Base-by-base conservation (phyloP, 1,140 invertebrate species). In the Drosophila cardini region DNA sequence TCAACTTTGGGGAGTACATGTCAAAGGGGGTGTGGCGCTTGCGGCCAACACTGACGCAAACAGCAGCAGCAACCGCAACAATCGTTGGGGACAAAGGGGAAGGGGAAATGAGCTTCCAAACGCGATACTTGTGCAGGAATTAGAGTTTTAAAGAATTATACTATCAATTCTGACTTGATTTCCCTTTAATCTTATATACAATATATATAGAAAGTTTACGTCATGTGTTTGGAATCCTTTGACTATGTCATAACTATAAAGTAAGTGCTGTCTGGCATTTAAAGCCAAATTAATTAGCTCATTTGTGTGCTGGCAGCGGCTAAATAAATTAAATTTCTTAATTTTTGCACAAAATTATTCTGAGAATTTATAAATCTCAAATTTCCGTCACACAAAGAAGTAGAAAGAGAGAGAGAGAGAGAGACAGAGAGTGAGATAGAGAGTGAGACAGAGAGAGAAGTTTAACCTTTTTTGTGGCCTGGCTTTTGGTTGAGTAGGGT, bases 361-460 rank as follows among this genome's bases (percentile, higher is more conserved):
- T 74, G 60, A 52, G 83, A 87, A 87, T 87, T 89, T 78, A 87
- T 87, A 87, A 87, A 87, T 87, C 83, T 87, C 83, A 89, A 89
- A 76, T 87, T 87, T 87, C 83, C 69, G 73, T 42, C 65, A 53
- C 61, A 36, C 15, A 53, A 52, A 32, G 7, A 45, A 32, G 48
- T n/a, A 38, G 18, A 32, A 40, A 9, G 2, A 18, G 30, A n/a
- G 53, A 30, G 2, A 45, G 0, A 9, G 7, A 56, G 8, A 18
- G 16, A n/a, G 55, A 30, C 1, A 46, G 3, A 10, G 8, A 56
- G 40, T n/a, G n/a, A n/a, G n/a, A n/a, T n/a, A n/a, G n/a, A n/a
- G n/a, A n/a, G n/a, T n/a, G n/a, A n/a, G n/a, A n/a, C n/a, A 58
- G 55, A 13, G 57, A 60, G 15, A 8, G 15, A 45, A 18, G n/a